phyloP scores from a whole-genome alignment of 2,113 vertebrate genomes.

The Melanerpes aurifrons region DNA sequence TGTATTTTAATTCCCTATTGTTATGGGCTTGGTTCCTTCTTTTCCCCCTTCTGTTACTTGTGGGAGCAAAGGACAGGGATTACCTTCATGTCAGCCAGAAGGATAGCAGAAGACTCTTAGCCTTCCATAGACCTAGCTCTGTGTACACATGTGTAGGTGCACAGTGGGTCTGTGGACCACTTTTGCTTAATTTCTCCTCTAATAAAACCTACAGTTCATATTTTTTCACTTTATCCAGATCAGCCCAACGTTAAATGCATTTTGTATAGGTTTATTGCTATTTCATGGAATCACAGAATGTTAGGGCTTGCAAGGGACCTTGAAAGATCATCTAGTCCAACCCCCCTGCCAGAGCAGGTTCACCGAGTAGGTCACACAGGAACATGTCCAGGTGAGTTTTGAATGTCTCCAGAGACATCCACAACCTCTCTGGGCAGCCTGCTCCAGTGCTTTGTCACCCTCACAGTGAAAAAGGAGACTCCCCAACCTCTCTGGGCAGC shows the following conservation, averaged over 20 bases:
- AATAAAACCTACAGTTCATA: not conserved
- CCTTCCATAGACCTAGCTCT: too few species aligned
- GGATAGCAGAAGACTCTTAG: not conserved
- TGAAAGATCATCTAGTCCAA: too few species aligned
- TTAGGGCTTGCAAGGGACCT: too few species aligned
- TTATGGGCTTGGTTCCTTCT: not conserved
- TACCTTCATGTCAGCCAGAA: not conserved
- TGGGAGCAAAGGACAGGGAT: not conserved
- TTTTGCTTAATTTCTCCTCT: not conserved
- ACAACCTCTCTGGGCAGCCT: too few species aligned
- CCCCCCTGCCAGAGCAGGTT: too few species aligned
- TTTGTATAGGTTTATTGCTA: not conserved
- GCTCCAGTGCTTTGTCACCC: too few species aligned
- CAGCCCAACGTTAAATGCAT: not conserved
- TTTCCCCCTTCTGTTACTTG: not conserved
- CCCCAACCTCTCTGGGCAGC: too few species aligned
- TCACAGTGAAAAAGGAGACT: too few species aligned
- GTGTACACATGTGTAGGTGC: not conserved
- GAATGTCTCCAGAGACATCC: too few species aligned
- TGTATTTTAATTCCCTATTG: not conserved
- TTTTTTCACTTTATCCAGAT: not conserved
- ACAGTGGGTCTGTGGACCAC: not conserved
- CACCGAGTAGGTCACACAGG: too few species aligned
- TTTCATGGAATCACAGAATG: not conserved
- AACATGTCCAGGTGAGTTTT: too few species aligned